Conservation (phyloP, 2,888 invertebrate species). For the Eupithecia centaureata region DNA sequence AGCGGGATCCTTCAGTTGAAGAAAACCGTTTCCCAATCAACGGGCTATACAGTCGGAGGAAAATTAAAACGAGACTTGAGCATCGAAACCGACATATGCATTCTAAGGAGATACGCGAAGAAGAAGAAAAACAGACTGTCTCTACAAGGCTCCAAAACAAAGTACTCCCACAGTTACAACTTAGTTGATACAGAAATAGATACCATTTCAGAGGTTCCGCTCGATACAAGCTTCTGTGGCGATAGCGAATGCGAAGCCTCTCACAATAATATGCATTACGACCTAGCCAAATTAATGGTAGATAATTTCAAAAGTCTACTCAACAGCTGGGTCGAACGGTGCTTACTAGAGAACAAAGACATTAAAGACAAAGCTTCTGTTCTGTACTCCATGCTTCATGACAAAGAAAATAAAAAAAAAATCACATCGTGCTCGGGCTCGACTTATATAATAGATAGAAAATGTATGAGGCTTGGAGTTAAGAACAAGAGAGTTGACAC, state of each 20-base stretch:
- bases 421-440: slow-evolving; percentile 54
- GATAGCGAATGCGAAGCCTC: slow-evolving; percentile 52
- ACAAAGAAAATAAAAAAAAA: slow-evolving; percentile 47
- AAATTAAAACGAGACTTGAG: slow-evolving; percentile 68
- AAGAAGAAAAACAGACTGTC: slow-evolving; percentile 55
- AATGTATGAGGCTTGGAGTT: slow-evolving; percentile 44
- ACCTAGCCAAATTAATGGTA: slow-evolving; percentile 61
- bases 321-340: slow-evolving; percentile 62
- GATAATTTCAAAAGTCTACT: slow-evolving; percentile 65
- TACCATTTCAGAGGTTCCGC: slow-evolving; percentile 53
- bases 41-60: slow-evolving; percentile 50
- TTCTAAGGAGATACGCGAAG: slow-evolving; percentile 62
- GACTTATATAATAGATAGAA: slow-evolving; percentile 60
- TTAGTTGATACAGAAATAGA: slow-evolving; percentile 53
- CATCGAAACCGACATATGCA: slow-evolving; percentile 70
- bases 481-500: slow-evolving; percentile 53
- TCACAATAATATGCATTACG: slow-evolving; percentile 46
- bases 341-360: slow-evolving; percentile 57
- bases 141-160: slow-evolving; percentile 52
- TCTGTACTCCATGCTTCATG: slow-evolving; percentile 60
- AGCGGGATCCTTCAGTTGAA: slow-evolving; percentile 55
- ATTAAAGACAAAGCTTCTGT: slow-evolving; percentile 61
- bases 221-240: slow-evolving; percentile 60
- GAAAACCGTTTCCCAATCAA: slow-evolving; percentile 51
- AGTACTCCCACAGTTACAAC: slow-evolving; percentile 48